Evolutionary conservation across 2,888 invertebrate genomes (phyloP), one percentile per base, ranked within the genome.

Genomic region (Elaeidobius kamerunicus): DNA sequence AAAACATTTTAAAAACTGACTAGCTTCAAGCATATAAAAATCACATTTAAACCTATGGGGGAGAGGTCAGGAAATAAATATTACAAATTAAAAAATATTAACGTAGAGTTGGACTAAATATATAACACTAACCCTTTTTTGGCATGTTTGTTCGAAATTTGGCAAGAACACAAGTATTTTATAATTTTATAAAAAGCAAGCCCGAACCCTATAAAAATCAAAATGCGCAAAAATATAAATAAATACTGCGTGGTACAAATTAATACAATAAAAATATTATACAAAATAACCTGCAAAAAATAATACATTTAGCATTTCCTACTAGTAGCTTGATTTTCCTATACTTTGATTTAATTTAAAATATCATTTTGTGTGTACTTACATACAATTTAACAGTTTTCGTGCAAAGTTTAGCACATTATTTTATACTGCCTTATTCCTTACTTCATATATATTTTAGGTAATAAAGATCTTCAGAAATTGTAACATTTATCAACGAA

Each of bases 1-100:
- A 59, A 63, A 65, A 65, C 52, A 61, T 58, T 61, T 57, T 63
- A 63, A 59, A 67, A 68, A 67, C 65, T 69, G 69, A 69, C 69
- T 69, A 69, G 69, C 67, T 60, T 59, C 60, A 67, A 61, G 61
- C 61, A 38, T 55, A 52, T 39, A 47, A 55, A 55, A 23, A 3
- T 38, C 18, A 42, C 50, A 15, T 38, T 19, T 35, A 14, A 39
- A 39, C 19, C 16, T 38, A 39, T 17, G 28, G n/a, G 16, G 5
- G 2, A 23, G 11, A 18, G 35, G 34, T 46, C 17, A 27, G 11
- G 28, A 7, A 44, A 35, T 7, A 23, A 23, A 16, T 45, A 11
- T 19, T 36, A 32, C 32, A 32, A 30, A 18, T 18, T 43, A n/a
- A 30, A 18, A 30, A 43, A n/a, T 11, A 34, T 32, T 28, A 12